Evolutionary conservation across 2,113 vertebrate genomes (phyloP).

Genomic region (Reinhardtius hippoglossoides): DNA sequence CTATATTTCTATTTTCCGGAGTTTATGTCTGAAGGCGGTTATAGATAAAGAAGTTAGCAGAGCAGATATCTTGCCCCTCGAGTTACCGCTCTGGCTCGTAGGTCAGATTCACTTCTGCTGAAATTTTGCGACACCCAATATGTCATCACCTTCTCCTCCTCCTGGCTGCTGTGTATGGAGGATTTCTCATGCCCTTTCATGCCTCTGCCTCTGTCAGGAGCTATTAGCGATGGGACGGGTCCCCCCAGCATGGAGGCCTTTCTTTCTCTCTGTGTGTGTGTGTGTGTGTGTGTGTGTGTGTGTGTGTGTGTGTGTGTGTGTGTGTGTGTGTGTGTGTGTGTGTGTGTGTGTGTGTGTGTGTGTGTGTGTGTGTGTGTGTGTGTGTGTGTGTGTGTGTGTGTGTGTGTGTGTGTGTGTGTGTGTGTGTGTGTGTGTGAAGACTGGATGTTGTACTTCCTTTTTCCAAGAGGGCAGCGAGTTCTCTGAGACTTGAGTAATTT

Average conservation of each 20-base stretch:
- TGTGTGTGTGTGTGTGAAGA: slow-evolving; percentile 11
- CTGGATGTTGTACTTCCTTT: slow-evolving; percentile 67
- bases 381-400: slow-evolving; percentile 17
- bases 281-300: slow-evolving; percentile 15
- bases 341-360: background rate
- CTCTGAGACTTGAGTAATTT: slow-evolving; percentile 6
- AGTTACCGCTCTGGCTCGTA: background rate
- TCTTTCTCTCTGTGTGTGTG: no score
- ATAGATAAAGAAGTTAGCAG: background rate
- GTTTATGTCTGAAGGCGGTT: no score
- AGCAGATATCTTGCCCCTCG: background rate
- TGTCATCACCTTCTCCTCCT: slow-evolving; percentile 20
- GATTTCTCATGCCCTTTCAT: slow-evolving; percentile 29
- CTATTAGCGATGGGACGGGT: slow-evolving; percentile 25
- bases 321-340: slow-evolving; percentile 21
- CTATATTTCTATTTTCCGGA: no score
- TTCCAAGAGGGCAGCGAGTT: slow-evolving; percentile 50
- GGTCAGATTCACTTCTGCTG: slow-evolving; percentile 12
- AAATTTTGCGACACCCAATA: slow-evolving; percentile 34
- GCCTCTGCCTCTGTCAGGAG: slow-evolving; percentile 42
- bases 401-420: slow-evolving; percentile 11
- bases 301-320: slow-evolving; percentile 15
- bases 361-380: slow-evolving; percentile 20
- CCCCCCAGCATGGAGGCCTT: slow-evolving; percentile 13
- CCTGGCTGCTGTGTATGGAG: background rate